Percentiles rank a stretch among this genome's conserved stretches.
phyloP scores from a whole-genome alignment of 2,113 vertebrate species.

The Coregonus clupeaformis region DNA sequence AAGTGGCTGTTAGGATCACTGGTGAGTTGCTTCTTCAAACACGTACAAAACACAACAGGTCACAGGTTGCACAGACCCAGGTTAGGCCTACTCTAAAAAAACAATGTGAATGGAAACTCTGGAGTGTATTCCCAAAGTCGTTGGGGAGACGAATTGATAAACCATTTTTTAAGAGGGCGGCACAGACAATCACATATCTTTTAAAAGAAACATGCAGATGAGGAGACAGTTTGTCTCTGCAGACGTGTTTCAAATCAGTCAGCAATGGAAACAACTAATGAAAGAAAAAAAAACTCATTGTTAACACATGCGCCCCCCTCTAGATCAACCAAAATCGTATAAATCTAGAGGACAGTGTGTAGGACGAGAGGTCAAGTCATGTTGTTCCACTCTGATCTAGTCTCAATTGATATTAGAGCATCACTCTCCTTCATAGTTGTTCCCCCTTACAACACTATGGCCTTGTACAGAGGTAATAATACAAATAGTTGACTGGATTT shows the following conservation, averaged over 20 bases:
- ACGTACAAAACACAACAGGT: neutral
- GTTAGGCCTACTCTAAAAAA: neutral
- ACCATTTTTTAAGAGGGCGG: neutral
- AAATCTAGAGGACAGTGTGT: neutral
- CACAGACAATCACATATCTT: neutral
- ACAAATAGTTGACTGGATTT: too few relatives aligned
- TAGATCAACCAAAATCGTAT: neutral
- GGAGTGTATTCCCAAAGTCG: too few relatives aligned
- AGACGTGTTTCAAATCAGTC: neutral
- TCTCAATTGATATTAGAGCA: neutral
- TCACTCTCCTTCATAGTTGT: too few relatives aligned
- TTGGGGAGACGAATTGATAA: too few relatives aligned
- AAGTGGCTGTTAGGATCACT: neutral
- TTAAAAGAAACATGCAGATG: neutral
- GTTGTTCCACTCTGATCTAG: neutral
- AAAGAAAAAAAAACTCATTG: neutral
- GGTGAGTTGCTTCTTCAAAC: constrained; percentile 63
- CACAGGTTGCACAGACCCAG: neutral
- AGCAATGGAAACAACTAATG: neutral
- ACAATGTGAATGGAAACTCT: too few relatives aligned
- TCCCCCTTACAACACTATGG: neutral
- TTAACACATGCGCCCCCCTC: neutral
- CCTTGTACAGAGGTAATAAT: neutral
- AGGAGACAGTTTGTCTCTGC: neutral
- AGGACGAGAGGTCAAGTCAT: neutral